These are phyloP conservation scores for Agrochola litura DNA, from an alignment of 2,888 invertebrate genomes.

Conservation along the genomic window DNA sequence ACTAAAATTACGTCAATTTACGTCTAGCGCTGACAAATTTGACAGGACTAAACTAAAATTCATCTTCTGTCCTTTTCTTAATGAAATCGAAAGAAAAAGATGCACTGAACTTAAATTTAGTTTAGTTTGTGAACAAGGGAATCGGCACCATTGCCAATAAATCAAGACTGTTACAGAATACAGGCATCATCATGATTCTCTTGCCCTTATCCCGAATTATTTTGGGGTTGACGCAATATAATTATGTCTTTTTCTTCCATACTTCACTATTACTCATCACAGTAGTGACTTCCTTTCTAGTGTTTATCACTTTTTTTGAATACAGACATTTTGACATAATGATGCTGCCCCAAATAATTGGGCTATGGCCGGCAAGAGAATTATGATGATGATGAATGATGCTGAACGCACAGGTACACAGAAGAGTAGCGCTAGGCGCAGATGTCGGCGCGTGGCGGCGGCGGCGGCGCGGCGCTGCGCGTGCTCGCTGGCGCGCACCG, in stretches of 20 bases:
- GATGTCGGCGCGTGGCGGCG: constrained; percentile 92
- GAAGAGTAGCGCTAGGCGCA: constrained; percentile 96
- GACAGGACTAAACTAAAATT: too few relatives aligned
- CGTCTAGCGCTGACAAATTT: too few relatives aligned
- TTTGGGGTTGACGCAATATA: too few relatives aligned
- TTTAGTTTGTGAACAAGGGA: too few relatives aligned
- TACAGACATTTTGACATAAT: neutral
- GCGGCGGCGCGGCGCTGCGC: constrained; percentile 94
- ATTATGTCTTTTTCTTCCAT: neutral
- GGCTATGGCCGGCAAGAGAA: neutral
- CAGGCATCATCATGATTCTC: neutral
- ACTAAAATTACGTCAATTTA: too few relatives aligned
- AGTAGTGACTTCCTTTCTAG: neutral
- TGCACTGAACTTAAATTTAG: too few relatives aligned
- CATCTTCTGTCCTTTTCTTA: too few relatives aligned
- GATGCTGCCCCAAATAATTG: neutral
- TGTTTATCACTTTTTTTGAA: neutral
- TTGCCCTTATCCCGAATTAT: neutral
- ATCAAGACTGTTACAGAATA: too few relatives aligned
- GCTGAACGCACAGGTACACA: constrained; percentile 93
- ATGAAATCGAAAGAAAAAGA: too few relatives aligned
- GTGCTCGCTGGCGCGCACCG: constrained; percentile 95
- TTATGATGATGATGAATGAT: neutral
- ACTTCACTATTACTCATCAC: neutral
- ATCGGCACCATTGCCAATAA: too few relatives aligned